phyloP scores from a whole-genome alignment of 2,888 invertebrate genomes.

The Sisyra terminalis region DNA sequence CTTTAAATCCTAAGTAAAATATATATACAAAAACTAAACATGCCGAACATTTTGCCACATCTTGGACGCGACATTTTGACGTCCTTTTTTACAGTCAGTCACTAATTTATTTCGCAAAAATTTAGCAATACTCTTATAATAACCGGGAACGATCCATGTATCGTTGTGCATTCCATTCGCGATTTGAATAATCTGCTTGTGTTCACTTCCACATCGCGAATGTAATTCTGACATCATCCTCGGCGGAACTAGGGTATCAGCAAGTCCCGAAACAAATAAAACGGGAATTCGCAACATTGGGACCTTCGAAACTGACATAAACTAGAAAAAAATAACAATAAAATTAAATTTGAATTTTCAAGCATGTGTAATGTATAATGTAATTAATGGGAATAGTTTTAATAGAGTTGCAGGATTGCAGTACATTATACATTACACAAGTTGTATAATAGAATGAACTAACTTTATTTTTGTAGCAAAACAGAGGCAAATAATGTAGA shows the following conservation, averaged over 20 bases:
- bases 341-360: neutral
- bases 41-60: too few species aligned
- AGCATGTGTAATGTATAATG: too few species aligned
- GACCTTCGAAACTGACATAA: constrained; percentile 58
- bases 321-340: constrained; percentile 34
- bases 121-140: constrained; percentile 40
- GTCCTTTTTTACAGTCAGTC: too few species aligned
- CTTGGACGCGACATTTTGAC: too few species aligned
- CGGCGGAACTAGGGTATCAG: constrained; percentile 79
- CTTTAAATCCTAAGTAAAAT: too few species aligned
- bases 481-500: constrained; percentile 58
- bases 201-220: constrained; percentile 51
- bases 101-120: constrained; percentile 27
- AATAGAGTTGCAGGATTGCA: too few species aligned
- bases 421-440: too few species aligned
- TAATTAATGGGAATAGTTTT: too few species aligned
- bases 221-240: constrained; percentile 75
- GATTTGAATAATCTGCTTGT: constrained; percentile 63
- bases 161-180: constrained; percentile 84
- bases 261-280: constrained; percentile 75
- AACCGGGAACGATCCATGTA: constrained; percentile 81
- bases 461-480: constrained; percentile 88
- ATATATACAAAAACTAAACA: too few species aligned
- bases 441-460: too few species aligned
- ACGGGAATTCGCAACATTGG: constrained; percentile 56